Base-by-base conservation (phyloP, 1,140 invertebrate species). In the Aradophagus sp. region DNA sequence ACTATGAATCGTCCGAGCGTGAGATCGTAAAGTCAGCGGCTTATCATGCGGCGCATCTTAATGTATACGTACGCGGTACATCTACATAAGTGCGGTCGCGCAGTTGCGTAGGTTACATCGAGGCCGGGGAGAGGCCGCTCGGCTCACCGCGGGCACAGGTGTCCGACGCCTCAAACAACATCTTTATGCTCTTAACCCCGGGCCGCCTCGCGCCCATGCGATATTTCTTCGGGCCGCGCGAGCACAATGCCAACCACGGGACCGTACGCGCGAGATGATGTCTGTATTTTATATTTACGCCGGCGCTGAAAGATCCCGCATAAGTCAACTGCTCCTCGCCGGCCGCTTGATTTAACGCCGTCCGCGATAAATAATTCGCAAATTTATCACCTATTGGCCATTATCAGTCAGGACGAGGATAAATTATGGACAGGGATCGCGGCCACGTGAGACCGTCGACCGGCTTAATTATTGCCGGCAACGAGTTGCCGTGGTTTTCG, bases 1-100 rank as follows among this genome's bases (percentile, higher is more conserved):
- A 79, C 80, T 82, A 83, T 85, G 83, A 85, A 85, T 85, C 83
- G 82, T 80, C 81, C 70, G 80, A 84, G 80, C 82, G 83, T 82
- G 80, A 83, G 83, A 85, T 85, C 83, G 79, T 85, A 85, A 85
- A 85, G 81, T 79, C 78, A 72, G 76, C 67, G 69, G 56, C 79
- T 83, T 85, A 85, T 85, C 82, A 83, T 75, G 79, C 74, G 69
- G 70, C 78, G 78, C 80, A 85, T 85, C 83, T 85, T 85, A 84
- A 85, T 85, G 81, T 80, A 81, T 77, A 73, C 77, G 76, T 83
- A 77, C 75, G 68, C 72, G n/a, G 72, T 75, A 67, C 71, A 76
- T 77, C 68, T 75, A 76, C 74, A 73, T 77, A 75, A 77, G 69
- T 77, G 73, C 68, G 66, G 71, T 61, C 74, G 65, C 56, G 52